These are phyloP conservation scores for Tympanoctomys barrerae DNA, from an alignment of 2,797 vertebrate genomes.

Conservation along the genomic window DNA sequence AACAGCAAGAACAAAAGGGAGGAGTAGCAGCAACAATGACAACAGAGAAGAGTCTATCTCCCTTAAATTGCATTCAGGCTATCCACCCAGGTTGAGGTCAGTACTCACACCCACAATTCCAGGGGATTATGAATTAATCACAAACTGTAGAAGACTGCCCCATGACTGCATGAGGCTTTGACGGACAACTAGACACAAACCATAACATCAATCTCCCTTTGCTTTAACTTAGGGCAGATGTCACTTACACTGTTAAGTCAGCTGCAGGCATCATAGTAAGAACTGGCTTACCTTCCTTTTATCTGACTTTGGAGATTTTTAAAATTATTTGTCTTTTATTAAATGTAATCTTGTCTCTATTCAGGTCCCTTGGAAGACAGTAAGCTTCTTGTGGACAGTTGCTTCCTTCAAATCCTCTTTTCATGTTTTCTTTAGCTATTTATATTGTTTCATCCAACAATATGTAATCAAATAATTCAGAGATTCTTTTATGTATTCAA, in stretches of 20 bases:
- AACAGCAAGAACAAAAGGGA: too few relatives aligned
- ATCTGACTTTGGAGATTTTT: background rate
- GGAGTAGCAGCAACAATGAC: too few relatives aligned
- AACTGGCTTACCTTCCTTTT: constrained; percentile 38
- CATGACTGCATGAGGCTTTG: too few relatives aligned
- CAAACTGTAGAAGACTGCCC: too few relatives aligned
- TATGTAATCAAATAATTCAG: background rate
- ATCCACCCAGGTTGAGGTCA: too few relatives aligned
- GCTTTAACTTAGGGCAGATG: constrained; percentile 22
- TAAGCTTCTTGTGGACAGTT: background rate
- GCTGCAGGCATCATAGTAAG: constrained; percentile 22
- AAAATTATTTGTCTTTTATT: background rate
- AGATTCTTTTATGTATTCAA: background rate
- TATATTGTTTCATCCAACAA: background rate
- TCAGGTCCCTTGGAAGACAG: background rate
- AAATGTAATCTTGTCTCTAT: background rate
- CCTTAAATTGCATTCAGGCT: too few relatives aligned
- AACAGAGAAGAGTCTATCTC: too few relatives aligned
- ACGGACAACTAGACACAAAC: too few relatives aligned
- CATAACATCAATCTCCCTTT: background rate
- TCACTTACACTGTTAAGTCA: constrained; percentile 39
- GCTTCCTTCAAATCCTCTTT: constrained; percentile 1
- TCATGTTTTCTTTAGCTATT: background rate
- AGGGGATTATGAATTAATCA: too few relatives aligned
- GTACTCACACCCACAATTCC: too few relatives aligned